Evolutionary conservation across 2,797 vertebrate species (phyloP).

Genomic region (Muraenolepis orangiensis): DNA sequence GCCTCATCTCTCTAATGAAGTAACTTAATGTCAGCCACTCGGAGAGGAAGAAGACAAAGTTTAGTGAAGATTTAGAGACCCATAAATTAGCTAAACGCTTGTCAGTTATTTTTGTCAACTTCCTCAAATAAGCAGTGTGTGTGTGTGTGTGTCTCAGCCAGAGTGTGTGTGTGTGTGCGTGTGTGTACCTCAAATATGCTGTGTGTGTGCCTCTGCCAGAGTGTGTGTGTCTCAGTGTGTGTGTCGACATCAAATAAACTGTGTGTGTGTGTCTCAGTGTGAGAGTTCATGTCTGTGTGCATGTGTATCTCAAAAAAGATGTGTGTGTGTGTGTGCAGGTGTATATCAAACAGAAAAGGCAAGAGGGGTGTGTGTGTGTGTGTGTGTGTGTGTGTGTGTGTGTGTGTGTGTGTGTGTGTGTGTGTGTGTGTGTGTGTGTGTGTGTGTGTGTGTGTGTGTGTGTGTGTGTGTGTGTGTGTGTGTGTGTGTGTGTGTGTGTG

Average conservation of each 20-base stretch:
- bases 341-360: no score
- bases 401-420: background rate
- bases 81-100: conserved; percentile 29
- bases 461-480: conserved; percentile 15
- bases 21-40: conserved; percentile 41
- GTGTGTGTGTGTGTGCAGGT: no score
- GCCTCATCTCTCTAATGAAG: conserved; percentile 28
- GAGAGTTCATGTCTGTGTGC: background rate
- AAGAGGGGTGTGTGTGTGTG: background rate
- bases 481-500: conserved; percentile 21
- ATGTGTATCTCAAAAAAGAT: background rate
- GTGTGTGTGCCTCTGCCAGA: background rate
- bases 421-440: background rate
- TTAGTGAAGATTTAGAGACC: conserved; percentile 19
- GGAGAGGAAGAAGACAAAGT: conserved; percentile 38
- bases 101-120: conserved; percentile 31
- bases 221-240: no score
- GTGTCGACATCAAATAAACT: no score
- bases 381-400: conserved; percentile 29
- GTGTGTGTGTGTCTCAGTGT: no score
- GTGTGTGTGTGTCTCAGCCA: background rate
- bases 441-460: background rate
- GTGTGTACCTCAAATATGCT: background rate
- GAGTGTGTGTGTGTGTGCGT: conserved; percentile 17
- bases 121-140: conserved; percentile 27